Evolutionary conservation across 2,113 vertebrate genomes (phyloP).

Genomic region (Clarias gariepinus): DNA sequence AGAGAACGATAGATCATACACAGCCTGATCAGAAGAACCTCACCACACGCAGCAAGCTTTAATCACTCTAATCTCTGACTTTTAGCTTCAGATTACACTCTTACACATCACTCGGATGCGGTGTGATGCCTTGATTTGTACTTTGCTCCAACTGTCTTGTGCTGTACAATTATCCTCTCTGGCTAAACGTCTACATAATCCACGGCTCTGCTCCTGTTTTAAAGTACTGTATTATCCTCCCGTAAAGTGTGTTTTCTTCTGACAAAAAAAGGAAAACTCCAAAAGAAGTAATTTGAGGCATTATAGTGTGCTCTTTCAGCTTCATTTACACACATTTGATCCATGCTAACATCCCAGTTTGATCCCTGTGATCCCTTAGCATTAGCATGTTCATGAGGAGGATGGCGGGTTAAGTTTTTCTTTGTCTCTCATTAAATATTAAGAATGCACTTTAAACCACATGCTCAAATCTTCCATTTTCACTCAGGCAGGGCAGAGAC

Average conservation of each 20-base stretch:
- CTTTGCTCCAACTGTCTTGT: constrained; percentile 38
- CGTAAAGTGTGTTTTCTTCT: constrained; percentile 10
- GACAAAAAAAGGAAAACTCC: background rate
- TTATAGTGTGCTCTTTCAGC: constrained; percentile 59
- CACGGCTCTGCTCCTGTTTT: constrained; percentile 6
- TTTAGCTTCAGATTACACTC: constrained; percentile 42
- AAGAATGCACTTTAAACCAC: constrained; percentile 79
- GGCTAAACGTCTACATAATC: constrained; percentile 15
- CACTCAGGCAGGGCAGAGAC: constrained; percentile 59
- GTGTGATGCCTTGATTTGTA: constrained; percentile 43
- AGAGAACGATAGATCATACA: constrained; percentile 35
- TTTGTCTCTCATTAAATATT: constrained; percentile 68
- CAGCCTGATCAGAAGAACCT: constrained; percentile 60
- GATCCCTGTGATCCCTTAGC: constrained; percentile 68
- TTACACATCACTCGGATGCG: constrained; percentile 51
- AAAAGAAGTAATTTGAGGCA: background rate
- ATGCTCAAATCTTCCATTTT: constrained; percentile 69
- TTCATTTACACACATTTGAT: constrained; percentile 78
- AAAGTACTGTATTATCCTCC: background rate
- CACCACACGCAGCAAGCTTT: constrained; percentile 54
- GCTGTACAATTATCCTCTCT: constrained; percentile 32
- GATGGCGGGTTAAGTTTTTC: constrained; percentile 62
- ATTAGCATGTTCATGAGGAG: constrained; percentile 68
- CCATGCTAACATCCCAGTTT: constrained; percentile 74
- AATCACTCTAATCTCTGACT: constrained; percentile 55